phyloP scores from a whole-genome alignment of 2,113 vertebrate species.

The Tetrax tetrax region DNA sequence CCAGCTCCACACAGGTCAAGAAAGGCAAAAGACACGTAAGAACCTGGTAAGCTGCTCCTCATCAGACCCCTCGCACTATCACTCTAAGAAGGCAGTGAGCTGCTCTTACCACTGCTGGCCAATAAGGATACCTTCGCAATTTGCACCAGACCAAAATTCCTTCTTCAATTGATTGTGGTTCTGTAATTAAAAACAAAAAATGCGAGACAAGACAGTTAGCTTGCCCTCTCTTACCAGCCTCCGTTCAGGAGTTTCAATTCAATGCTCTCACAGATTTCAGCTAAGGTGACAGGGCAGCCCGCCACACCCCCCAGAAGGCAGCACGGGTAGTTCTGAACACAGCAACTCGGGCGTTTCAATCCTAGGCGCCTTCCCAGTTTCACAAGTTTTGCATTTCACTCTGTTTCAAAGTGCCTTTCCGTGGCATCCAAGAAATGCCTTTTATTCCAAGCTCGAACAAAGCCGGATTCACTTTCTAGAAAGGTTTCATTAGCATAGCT shows the following conservation, averaged over 20 bases:
- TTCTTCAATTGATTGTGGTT: conserved; percentile 62
- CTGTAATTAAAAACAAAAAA: neutral
- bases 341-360: rapidly evolving
- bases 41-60: neutral
- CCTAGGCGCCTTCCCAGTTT: neutral
- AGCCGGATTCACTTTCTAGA: neutral
- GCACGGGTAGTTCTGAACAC: neutral
- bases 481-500: neutral
- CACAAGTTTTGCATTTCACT: neutral
- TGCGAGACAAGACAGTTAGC: neutral
- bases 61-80: neutral
- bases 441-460: neutral
- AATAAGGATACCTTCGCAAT: conserved; percentile 74
- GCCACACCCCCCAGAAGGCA: rapidly evolving
- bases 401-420: neutral
- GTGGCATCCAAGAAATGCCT: neutral
- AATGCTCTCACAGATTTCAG: neutral
- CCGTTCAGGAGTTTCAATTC: neutral
- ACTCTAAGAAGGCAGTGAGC: neutral
- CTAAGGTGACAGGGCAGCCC: rapidly evolving
- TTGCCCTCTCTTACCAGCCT: neutral
- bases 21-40: neutral
- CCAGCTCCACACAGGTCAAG: neutral
- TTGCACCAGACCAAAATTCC: conserved; percentile 83
- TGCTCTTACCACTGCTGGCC: conserved; percentile 81